These are phyloP conservation scores for Eulemur macaco DNA, from an alignment of 2,113 vertebrate genomes.

Conservation along the genomic window DNA sequence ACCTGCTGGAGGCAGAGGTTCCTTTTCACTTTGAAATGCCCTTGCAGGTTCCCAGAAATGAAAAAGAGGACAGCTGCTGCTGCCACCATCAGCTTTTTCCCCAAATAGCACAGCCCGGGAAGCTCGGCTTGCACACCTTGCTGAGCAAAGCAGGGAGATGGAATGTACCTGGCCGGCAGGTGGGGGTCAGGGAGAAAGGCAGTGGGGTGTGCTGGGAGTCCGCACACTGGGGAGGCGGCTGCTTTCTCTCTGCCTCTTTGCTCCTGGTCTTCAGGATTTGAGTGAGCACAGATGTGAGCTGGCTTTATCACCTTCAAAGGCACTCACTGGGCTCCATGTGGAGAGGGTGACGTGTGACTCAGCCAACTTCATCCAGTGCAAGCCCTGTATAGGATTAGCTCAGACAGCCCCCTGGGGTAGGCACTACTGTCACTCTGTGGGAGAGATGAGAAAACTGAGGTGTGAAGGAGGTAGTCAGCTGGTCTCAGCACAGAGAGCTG, in stretches of 20 bases:
- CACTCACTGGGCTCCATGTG: background rate
- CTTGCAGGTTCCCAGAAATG: slow-evolving; percentile 62
- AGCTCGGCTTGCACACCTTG: background rate
- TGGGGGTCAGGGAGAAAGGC: background rate
- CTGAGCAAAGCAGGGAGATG: background rate
- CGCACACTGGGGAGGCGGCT: rapidly evolving
- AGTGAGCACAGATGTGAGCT: background rate
- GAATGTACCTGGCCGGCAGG: background rate
- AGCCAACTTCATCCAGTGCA: rapidly evolving
- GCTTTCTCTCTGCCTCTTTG: background rate
- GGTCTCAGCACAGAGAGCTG: background rate
- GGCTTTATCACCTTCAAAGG: background rate
- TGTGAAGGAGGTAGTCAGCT: background rate
- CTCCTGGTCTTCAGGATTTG: background rate
- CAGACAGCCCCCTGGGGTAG: too few relatives aligned
- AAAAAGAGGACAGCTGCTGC: slow-evolving; percentile 48
- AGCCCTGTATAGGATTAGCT: background rate
- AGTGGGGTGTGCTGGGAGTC: rapidly evolving
- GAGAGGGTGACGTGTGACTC: background rate
- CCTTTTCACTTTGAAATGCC: slow-evolving; percentile 71
- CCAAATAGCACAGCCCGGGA: background rate
- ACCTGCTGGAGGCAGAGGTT: slow-evolving; percentile 28
- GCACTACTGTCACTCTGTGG: background rate
- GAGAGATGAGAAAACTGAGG: background rate
- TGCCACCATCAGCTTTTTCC: slow-evolving; percentile 59